Evolutionary conservation across 2,113 vertebrate species (phyloP), one percentile per base, ranked within the genome.

Genomic region (Nematolebias whitei): DNA sequence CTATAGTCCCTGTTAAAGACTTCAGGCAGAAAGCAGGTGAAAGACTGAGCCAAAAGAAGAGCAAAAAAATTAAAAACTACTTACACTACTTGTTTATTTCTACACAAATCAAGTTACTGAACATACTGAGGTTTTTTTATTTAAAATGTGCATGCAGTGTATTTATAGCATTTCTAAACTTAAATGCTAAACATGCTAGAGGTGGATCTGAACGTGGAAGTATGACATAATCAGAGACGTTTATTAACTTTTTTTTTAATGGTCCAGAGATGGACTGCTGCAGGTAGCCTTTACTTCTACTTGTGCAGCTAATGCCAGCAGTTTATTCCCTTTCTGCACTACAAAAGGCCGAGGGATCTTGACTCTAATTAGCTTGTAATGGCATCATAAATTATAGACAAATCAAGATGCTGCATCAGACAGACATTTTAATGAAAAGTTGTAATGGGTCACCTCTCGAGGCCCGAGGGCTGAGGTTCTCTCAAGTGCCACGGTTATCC

Each of bases 281-380:
- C 32, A 10, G 15, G 62, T 60, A 68, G 71, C 54, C 51, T 61
- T 55, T 32, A 32, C 61, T 39, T 12, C 24, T 58, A 44, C 66
- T 39, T 65, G 58, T 53, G 41, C 38, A 59, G 62, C 63, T 54
- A 48, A 70, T 74, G 76, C 78, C 75, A 76, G 65, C 52, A 58
- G 69, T 62, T 49, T 79, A 70, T 79, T 79, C 68, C 74, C 71
- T 75, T 65, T 71, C 45, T 20, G 58, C 92, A 93, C 91, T 92
- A 91, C 91, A 92, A 92, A 88, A 88, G 91, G 94, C 92, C 92
- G 89, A 92, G 93, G 91, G 93, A 94, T 92, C 93, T 92, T 95
- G 94, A 85, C 85, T 86, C 93, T 97, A 96, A 96, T 97, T 96
- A 94, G 86, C 86, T 87, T 82, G 90, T 96, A 97, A 96, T 95